Evolutionary conservation across 2,888 invertebrate genomes (phyloP), one percentile per base, ranked within the genome.

Genomic region (Euspilapteryx auroguttella): DNA sequence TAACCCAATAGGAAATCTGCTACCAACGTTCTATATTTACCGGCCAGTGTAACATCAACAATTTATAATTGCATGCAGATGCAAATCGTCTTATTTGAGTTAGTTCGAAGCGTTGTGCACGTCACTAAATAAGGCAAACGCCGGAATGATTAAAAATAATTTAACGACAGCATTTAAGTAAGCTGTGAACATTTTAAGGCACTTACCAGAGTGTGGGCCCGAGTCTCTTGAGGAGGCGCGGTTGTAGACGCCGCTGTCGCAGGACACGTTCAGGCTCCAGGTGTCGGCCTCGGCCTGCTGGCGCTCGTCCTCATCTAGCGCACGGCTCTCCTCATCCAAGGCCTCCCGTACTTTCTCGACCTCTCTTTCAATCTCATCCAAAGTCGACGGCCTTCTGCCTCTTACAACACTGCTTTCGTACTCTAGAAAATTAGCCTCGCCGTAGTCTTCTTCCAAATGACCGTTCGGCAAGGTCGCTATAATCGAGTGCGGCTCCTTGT

Each of bases 171-270:
- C n/a, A n/a, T n/a, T n/a, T n/a, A n/a, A n/a, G n/a, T n/a, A n/a
- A n/a, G n/a, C n/a, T n/a, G n/a, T n/a, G n/a, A n/a, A n/a, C n/a
- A n/a, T n/a, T n/a, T n/a, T n/a, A n/a, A n/a, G 24, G 21, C 43
- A 55, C 65, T 63, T 34, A 76, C 77, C 75, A 36, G 77, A 77
- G 46, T 77, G 75, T 13, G 77, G 77, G 33, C 77, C 77, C 29
- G 77, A 77, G 40, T 77, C 77, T 35, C 77, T 61, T 29, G 77
- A 77, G 12, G 76, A 76, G 14, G 76, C 81, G 13, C 81, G 79
- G 44, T 82, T 81, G 49, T 81, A 80, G 37, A 79, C 78, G 32
- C 79, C 79, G 46, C 79, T 79, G 44, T 81, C 80, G 35, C 78
- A 77, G 32, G 79, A 80, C 37, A 78, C 73, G 49, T 78, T 78